Percentiles rank a stretch among this genome's conserved stretches.
Evolutionary conservation across 2,888 invertebrate genomes (phyloP).

Genomic region (Nyleta sp.): DNA sequence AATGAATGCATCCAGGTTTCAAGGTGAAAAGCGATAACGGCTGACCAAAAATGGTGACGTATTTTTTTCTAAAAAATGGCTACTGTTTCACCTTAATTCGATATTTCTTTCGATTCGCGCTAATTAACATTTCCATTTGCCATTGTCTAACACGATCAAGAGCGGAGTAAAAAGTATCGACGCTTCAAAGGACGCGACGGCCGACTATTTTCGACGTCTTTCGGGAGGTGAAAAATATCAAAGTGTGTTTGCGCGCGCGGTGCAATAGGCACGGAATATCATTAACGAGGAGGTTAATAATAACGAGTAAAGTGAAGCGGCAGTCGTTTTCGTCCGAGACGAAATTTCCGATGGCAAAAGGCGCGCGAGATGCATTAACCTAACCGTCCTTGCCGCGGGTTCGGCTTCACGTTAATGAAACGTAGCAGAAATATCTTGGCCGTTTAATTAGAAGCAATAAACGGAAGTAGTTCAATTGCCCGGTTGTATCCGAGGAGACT

Average conservation of each 20-base stretch:
- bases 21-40: no score
- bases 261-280: constrained; percentile 32
- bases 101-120: not conserved
- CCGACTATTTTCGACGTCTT: constrained; percentile 25
- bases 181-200: constrained; percentile 7
- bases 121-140: not conserved
- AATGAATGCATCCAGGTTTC: no score
- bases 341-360: constrained; percentile 57
- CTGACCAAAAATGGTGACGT: no score
- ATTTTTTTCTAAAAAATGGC: no score
- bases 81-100: no score
- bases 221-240: constrained; percentile 36
- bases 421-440: constrained; percentile 80
- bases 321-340: constrained; percentile 45
- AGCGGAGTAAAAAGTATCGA: constrained; percentile 1
- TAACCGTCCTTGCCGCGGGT: constrained; percentile 69
- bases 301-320: constrained; percentile 45
- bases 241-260: constrained; percentile 34
- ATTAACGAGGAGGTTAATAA: constrained; percentile 57
- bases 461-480: constrained; percentile 80
- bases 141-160: constrained; percentile 1
- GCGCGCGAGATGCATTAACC: constrained; percentile 70
- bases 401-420: constrained; percentile 73
- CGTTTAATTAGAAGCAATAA: constrained; percentile 81
- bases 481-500: constrained; percentile 65